Percentiles rank a stretch among this genome's conserved stretches.
phyloP scores from a whole-genome alignment of 2,797 vertebrate genomes.

The Oophaga sylvatica region DNA sequence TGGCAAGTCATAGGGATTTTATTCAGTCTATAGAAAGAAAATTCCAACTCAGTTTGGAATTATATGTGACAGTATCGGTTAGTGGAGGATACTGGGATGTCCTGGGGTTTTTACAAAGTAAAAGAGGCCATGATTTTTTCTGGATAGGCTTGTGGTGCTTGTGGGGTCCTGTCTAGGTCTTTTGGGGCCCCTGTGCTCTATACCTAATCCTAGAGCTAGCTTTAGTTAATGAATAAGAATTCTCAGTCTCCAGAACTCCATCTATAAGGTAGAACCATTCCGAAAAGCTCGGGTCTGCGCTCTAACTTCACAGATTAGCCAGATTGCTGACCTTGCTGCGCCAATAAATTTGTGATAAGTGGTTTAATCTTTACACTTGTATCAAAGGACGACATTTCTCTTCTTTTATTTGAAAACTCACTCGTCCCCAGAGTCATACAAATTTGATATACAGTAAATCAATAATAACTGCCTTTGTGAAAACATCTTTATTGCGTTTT shows the following conservation, averaged over 20 bases:
- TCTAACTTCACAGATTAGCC: not conserved
- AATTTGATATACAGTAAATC: constrained; percentile 53
- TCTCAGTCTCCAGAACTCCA: not conserved
- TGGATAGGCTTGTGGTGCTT: not conserved
- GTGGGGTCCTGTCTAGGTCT: no score
- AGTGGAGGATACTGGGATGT: no score
- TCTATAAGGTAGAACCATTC: not conserved
- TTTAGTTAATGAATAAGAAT: not conserved
- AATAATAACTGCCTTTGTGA: constrained; percentile 50
- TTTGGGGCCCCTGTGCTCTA: no score
- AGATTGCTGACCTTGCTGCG: constrained; percentile 29
- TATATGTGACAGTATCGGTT: no score
- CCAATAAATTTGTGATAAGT: constrained; percentile 50
- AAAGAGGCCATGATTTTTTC: not conserved
- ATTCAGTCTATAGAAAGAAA: no score
- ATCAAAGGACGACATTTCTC: constrained; percentile 48
- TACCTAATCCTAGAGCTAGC: not conserved
- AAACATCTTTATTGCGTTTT: constrained; percentile 53
- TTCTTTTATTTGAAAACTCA: constrained; percentile 46
- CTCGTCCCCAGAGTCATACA: constrained; percentile 31
- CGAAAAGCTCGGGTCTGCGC: not conserved
- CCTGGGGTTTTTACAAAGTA: not conserved
- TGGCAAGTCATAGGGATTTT: no score
- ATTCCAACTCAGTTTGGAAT: no score
- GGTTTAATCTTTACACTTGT: constrained; percentile 49